phyloP scores from a whole-genome alignment of 1,140 invertebrate species.

The Steinernema khuongi region DNA sequence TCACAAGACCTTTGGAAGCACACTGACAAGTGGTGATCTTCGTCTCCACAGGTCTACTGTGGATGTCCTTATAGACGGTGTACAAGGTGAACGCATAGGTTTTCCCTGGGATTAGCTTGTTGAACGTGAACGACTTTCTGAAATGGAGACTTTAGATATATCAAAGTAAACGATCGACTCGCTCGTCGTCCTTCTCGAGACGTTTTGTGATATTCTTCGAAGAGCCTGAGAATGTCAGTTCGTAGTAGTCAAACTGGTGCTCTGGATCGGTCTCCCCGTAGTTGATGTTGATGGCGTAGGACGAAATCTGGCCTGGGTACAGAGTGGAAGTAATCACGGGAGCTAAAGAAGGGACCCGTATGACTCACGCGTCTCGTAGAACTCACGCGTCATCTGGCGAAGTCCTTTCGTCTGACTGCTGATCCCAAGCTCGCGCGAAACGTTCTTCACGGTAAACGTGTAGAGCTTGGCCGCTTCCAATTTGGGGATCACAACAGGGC shows the following conservation, averaged over 20 bases:
- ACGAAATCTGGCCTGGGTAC: constrained; percentile 55
- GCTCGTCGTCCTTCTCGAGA: constrained; percentile 50
- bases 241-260: constrained; percentile 51
- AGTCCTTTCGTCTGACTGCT: constrained; percentile 42
- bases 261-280: constrained; percentile 55
- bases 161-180: constrained; percentile 20
- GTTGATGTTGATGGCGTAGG: constrained; percentile 54
- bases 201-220: constrained; percentile 54
- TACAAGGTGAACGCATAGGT: constrained; percentile 51
- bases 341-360: constrained; percentile 37
- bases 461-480: constrained; percentile 48
- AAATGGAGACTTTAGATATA: constrained; percentile 7
- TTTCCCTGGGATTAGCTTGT: constrained; percentile 56
- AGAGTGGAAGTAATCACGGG: constrained; percentile 55
- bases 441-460: constrained; percentile 50
- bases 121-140: constrained; percentile 58
- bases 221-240: constrained; percentile 46
- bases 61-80: constrained; percentile 52
- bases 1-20: not conserved
- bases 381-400: constrained; percentile 42
- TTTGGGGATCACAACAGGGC: constrained; percentile 39
- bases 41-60: constrained; percentile 47
- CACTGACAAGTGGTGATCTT: constrained; percentile 53
- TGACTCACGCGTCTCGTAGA: not conserved
- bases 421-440: constrained; percentile 44